Conservation (phyloP, 1,140 invertebrate species). For the Rhyacophila brunnea region DNA sequence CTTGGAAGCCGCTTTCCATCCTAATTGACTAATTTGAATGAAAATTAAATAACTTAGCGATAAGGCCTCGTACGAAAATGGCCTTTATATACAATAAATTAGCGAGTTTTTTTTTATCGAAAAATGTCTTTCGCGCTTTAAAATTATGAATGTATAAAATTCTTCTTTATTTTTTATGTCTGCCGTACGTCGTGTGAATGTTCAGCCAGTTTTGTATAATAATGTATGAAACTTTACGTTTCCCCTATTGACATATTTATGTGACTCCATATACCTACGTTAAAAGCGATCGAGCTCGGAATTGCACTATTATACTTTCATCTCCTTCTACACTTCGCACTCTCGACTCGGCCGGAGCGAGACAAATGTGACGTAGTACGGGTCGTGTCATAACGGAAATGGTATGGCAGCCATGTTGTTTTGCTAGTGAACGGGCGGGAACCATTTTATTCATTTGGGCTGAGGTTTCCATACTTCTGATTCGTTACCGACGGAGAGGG, state of each 20-base stretch:
- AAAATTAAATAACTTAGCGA: constrained; percentile 30
- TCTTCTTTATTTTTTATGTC: constrained; percentile 30
- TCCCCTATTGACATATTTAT: constrained; percentile 36
- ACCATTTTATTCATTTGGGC: constrained; percentile 27
- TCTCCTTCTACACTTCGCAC: background rate
- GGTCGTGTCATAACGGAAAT: constrained; percentile 3
- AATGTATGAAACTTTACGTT: constrained; percentile 32
- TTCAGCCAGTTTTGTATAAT: constrained; percentile 29
- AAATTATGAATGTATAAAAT: constrained; percentile 25
- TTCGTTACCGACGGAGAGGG: constrained; percentile 7
- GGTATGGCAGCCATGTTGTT: constrained; percentile 31
- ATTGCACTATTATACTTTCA: background rate
- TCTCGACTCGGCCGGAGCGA: background rate
- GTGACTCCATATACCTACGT: constrained; percentile 4
- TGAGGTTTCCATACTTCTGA: background rate
- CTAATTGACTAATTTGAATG: constrained; percentile 36
- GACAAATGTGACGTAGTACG: background rate
- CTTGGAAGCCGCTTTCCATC: background rate
- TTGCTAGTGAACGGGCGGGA: constrained; percentile 17
- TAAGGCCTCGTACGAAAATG: constrained; percentile 7
- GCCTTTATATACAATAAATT: constrained; percentile 26
- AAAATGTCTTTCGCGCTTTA: constrained; percentile 19
- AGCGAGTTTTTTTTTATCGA: constrained; percentile 30
- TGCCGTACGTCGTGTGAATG: constrained; percentile 18
- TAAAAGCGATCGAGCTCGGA: constrained; percentile 1